phyloP scores from a whole-genome alignment of 2,113 vertebrate species.

The Chionodraco myersi region DNA sequence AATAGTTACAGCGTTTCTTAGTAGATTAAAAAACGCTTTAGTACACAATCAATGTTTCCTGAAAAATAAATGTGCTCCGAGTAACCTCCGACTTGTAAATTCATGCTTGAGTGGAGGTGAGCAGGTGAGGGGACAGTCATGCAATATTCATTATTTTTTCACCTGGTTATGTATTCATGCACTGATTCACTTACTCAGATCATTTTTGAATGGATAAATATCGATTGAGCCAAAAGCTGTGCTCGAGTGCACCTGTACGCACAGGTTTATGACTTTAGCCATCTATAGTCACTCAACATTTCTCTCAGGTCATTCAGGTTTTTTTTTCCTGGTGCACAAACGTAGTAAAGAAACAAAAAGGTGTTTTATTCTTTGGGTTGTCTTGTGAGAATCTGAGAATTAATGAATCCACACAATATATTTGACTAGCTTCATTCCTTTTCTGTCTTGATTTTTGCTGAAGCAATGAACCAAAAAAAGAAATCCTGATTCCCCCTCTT shows the following conservation, averaged over 20 bases:
- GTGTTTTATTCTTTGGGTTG: background rate
- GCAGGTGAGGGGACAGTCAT: conserved; percentile 45
- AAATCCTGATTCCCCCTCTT: conserved; percentile 51
- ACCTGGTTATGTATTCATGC: conserved; percentile 21
- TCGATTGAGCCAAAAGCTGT: conserved; percentile 42
- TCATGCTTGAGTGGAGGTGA: conserved; percentile 48
- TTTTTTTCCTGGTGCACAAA: background rate
- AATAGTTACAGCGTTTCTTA: conserved; percentile 4
- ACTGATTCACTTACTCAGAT: conserved; percentile 36
- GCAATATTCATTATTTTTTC: conserved; percentile 57
- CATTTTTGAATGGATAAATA: conserved; percentile 49
- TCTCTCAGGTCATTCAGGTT: background rate
- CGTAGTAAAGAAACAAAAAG: background rate
- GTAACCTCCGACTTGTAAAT: conserved; percentile 35
- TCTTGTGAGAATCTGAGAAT: background rate
- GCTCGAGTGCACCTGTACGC: conserved; percentile 26
- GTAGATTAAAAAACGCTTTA: background rate
- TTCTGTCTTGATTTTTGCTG: conserved; percentile 34
- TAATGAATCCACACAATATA: background rate
- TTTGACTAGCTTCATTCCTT: conserved; percentile 36
- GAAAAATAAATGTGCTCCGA: conserved; percentile 42
- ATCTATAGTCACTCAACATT: conserved; percentile 8
- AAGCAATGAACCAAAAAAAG: conserved; percentile 50
- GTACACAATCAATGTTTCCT: conserved; percentile 50
- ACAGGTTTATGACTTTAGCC: background rate